Evolutionary conservation across 2,888 invertebrate species (phyloP), one percentile per base, ranked within the genome.

Genomic region (Gordius sp.): DNA sequence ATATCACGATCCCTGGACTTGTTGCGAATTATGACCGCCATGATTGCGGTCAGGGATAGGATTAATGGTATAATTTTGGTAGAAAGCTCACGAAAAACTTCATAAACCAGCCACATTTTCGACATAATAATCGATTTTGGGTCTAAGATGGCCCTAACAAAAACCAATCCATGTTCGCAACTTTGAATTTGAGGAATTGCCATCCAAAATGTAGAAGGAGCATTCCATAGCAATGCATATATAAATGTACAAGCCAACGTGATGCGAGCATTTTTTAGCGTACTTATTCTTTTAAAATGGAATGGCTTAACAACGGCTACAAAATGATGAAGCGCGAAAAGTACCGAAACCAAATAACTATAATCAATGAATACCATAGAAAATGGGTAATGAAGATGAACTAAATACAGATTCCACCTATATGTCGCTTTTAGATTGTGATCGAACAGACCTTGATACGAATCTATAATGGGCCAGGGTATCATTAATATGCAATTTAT

Each of bases 401-500:
- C 20, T 23, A 47, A 47, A 47, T 47, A 47, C 4, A 47, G 8
- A 20, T 47, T 47, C 47, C 47, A 47, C 8, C 13, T 4, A 20
- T 47, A 47, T 47, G 8, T 23, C n/a, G 20, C 8, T 18, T n/a
- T 4, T 4, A 20, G 13, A n/a, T 8, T n/a, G 8, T n/a, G 8
- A 18, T 47, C 20, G 47, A 18, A 47, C 4, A 47, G 20, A n/a
- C 20, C 4, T 47, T 47, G n/a, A 20, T 47, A 47, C 4, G 47
- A 47, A 47, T 47, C 47, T 47, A 47, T 13, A n/a, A 47, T n/a
- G 4, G 47, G 47, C 47, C 47, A 47, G 23, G 23, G 47, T 4
- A 47, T n/a, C 47, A 47, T 47, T 4, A 47, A 20, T 20, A 8
- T 4, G 20, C 47, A n/a, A n/a, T 8, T 47, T 8, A 47, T 23